phyloP scores from a whole-genome alignment of 2,888 invertebrate species.

The Tipula helvola region DNA sequence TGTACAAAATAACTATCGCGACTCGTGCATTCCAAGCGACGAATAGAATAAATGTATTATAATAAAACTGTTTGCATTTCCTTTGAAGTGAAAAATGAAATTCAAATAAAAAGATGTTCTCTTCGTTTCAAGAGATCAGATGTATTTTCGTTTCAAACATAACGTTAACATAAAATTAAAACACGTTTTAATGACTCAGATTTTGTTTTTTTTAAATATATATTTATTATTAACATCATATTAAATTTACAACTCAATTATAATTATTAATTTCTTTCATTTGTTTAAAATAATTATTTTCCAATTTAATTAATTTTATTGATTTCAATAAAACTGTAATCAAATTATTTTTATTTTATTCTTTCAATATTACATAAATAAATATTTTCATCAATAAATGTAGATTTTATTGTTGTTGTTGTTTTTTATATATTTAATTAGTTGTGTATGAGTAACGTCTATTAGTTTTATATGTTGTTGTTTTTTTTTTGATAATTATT shows the following conservation, averaged over 20 bases:
- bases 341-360: neutral
- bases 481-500: neutral
- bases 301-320: neutral
- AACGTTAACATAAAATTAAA: too few relatives aligned
- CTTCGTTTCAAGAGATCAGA: too few relatives aligned
- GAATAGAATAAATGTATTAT: too few relatives aligned
- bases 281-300: neutral
- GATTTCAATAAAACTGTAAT: conserved; percentile 4
- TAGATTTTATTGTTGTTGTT: neutral
- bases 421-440: neutral
- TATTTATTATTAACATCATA: neutral
- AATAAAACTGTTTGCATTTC: too few relatives aligned
- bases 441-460: neutral
- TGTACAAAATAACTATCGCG: too few relatives aligned
- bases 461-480: neutral
- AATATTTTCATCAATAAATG: neutral
- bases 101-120: too few relatives aligned
- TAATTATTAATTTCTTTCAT: neutral
- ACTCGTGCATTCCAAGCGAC: too few relatives aligned
- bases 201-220: neutral
- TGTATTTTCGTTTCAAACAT: too few relatives aligned
- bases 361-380: neutral
- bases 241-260: neutral
- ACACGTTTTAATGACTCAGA: too few relatives aligned
- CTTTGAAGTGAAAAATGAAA: too few relatives aligned